Percentiles rank a stretch among this genome's conserved stretches.
These are phyloP conservation scores for Hippopotamus amphibius DNA, from an alignment of 2,113 vertebrate species.

Conservation along the genomic window DNA sequence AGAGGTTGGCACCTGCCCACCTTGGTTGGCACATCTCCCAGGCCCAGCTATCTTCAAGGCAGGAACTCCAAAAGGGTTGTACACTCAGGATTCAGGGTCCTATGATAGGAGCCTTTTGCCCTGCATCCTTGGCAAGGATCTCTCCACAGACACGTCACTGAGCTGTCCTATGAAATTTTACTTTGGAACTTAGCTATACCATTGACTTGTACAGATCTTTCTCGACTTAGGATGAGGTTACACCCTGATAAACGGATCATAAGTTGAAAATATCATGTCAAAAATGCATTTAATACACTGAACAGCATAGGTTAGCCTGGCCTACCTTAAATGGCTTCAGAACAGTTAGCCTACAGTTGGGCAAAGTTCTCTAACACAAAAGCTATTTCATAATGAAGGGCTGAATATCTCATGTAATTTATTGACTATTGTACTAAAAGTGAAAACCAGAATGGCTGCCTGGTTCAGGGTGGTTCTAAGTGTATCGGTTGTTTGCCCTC, in stretches of 20 bases:
- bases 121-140: background rate
- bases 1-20: background rate
- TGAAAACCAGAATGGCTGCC: too few species aligned
- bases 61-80: background rate
- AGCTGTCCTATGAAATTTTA: background rate
- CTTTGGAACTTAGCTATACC: background rate
- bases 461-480: too few species aligned
- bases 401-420: too few species aligned
- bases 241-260: background rate
- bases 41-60: background rate
- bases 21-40: background rate
- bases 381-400: too few species aligned
- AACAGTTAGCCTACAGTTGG: background rate
- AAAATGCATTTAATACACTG: background rate
- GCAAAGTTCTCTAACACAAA: too few species aligned
- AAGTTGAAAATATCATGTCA: background rate
- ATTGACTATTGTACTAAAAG: too few species aligned
- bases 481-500: too few species aligned
- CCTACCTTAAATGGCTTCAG: background rate
- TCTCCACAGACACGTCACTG: background rate
- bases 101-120: rapidly evolving
- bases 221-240: background rate
- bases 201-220: background rate
- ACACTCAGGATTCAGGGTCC: background rate
- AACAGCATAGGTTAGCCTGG: background rate